These are phyloP conservation scores for Oscheius sp. DNA, from an alignment of 2,888 invertebrate species.

Conservation along the genomic window DNA sequence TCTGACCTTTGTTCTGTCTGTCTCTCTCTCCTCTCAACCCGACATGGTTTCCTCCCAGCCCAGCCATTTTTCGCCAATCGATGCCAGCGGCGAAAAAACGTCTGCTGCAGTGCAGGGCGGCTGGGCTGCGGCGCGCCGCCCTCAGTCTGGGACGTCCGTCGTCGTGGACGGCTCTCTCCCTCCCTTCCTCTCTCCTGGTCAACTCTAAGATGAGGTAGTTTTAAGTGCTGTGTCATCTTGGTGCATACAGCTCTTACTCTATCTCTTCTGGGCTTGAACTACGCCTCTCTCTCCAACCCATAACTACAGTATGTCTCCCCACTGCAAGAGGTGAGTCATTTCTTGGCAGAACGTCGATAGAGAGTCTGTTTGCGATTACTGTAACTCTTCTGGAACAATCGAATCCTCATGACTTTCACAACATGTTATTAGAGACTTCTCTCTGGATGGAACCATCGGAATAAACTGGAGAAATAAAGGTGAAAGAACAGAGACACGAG, in stretches of 20 bases:
- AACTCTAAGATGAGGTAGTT: slow-evolving; percentile 28
- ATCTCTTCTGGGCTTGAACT: slow-evolving; percentile 13
- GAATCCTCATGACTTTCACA: too few species aligned
- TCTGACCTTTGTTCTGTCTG: neutral
- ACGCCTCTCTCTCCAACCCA: neutral
- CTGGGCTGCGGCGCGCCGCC: slow-evolving; percentile 13
- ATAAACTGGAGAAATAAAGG: too few species aligned
- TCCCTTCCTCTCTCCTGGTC: neutral
- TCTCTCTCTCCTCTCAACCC: neutral
- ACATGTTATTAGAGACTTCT: too few species aligned
- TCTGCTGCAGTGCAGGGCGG: slow-evolving; percentile 9
- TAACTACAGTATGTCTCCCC: too few species aligned
- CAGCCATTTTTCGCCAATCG: slow-evolving; percentile 28
- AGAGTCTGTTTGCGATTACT: too few species aligned
- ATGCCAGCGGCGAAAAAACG: slow-evolving; percentile 23
- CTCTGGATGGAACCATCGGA: too few species aligned
- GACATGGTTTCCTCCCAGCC: neutral
- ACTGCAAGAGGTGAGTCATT: too few species aligned
- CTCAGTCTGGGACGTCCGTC: slow-evolving; percentile 4
- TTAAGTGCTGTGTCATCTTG: slow-evolving; percentile 15
- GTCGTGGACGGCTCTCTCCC: slow-evolving; percentile 3
- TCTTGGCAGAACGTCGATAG: too few species aligned
- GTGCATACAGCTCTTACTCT: slow-evolving; percentile 22
- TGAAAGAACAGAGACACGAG: too few species aligned
- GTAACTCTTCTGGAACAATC: too few species aligned